Evolutionary conservation across 2,797 vertebrate species (phyloP).

Genomic region (Falco rusticolus): DNA sequence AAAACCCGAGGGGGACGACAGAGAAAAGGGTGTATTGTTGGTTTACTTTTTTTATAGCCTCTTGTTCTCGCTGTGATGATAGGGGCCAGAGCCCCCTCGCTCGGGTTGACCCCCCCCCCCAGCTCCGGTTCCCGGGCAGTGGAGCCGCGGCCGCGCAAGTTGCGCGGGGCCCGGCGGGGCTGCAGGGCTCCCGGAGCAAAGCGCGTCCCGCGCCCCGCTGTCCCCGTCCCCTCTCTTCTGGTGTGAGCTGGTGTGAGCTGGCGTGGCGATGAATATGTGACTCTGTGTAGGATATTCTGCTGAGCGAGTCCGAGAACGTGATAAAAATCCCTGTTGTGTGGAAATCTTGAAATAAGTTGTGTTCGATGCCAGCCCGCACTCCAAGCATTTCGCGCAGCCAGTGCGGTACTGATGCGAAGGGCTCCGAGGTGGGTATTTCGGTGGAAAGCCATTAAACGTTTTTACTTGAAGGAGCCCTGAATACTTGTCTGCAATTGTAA

Average conservation of each 20-base stretch:
- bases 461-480: neutral
- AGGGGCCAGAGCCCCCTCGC: neutral
- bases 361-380: neutral
- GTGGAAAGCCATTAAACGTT: neutral
- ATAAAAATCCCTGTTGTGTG: neutral
- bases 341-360: neutral
- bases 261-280: neutral
- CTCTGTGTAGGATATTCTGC: neutral
- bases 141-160: neutral
- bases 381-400: neutral
- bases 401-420: neutral
- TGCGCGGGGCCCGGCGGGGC: fast-evolving
- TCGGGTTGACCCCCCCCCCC: neutral
- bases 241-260: neutral
- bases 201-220: fast-evolving
- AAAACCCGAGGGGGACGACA: neutral
- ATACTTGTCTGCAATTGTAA: neutral
- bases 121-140: neutral
- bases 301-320: neutral
- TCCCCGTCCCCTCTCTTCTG: neutral
- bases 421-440: neutral
- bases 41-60: too few relatives aligned
- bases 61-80: neutral
- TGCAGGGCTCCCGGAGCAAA: neutral
- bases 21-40: neutral